phyloP scores from a whole-genome alignment of 2,888 invertebrate species.

The Dryobota labecula region DNA sequence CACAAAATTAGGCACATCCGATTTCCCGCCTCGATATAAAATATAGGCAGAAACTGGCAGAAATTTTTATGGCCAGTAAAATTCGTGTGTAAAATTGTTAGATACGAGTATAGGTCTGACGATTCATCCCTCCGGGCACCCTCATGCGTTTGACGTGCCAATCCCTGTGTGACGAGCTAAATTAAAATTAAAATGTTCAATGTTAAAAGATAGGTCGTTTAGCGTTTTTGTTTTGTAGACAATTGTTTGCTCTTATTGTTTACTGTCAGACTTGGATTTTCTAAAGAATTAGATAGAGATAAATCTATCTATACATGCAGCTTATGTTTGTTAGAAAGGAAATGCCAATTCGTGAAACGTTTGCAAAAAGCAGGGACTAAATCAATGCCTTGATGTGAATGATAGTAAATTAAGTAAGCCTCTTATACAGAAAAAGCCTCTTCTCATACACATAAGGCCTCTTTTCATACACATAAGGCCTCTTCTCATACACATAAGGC shows the following conservation, averaged over 20 bases:
- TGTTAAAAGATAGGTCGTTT: conserved; percentile 33
- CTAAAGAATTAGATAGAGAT: neutral
- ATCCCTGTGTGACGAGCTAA: conserved; percentile 58
- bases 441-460: no score
- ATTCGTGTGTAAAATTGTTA: conserved; percentile 77
- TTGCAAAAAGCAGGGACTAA: neutral
- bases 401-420: neutral
- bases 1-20: conserved; percentile 67
- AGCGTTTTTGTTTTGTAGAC: conserved; percentile 21
- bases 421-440: neutral
- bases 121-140: conserved; percentile 58
- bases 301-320: neutral
- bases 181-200: conserved; percentile 48
- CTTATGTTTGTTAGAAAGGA: neutral
- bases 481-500: no score
- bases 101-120: conserved; percentile 67
- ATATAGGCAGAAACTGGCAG: conserved; percentile 77
- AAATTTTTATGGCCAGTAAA: conserved; percentile 83
- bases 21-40: conserved; percentile 75
- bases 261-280: neutral
- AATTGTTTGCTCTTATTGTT: conserved; percentile 39
- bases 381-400: neutral
- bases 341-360: neutral
- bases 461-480: no score
- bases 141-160: conserved; percentile 61